Evolutionary conservation across 1,140 invertebrate species (phyloP).

Genomic region (Brachionus sp.): DNA sequence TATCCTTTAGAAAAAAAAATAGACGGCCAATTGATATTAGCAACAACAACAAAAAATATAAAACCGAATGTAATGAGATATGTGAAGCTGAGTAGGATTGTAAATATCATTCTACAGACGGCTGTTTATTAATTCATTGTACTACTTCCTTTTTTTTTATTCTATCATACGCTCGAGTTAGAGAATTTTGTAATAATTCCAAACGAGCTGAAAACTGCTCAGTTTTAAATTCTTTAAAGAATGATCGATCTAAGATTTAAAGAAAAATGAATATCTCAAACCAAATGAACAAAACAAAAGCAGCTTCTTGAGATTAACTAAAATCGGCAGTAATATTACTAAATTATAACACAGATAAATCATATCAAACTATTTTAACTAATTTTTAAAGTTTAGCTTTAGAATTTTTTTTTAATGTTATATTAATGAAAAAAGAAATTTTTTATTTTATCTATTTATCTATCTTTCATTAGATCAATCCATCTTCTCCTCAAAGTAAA

Average conservation of each 20-base stretch:
- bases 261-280: not conserved
- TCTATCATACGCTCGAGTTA: not conserved
- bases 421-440: constrained; percentile 44
- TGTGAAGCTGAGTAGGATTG: not conserved
- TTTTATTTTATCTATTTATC: constrained; percentile 10
- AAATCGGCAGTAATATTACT: not conserved
- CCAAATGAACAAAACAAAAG: not conserved
- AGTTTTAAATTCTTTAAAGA: not conserved
- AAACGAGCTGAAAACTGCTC: not conserved
- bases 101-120: not conserved
- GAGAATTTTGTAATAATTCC: not conserved
- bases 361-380: not conserved
- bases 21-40: constrained; percentile 4
- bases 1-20: not conserved
- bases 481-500: not conserved
- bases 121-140: not conserved
- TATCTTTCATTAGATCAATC: constrained; percentile 34
- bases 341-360: constrained; percentile 12
- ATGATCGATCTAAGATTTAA: not conserved
- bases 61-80: not conserved
- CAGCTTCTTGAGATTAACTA: not conserved
- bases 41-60: not conserved
- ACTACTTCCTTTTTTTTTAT: not conserved
- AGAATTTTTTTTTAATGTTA: constrained; percentile 23
- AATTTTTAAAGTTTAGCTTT: not conserved